These are phyloP conservation scores for Habrosyne pyritoides DNA, from an alignment of 2,888 invertebrate species.

Conservation along the genomic window DNA sequence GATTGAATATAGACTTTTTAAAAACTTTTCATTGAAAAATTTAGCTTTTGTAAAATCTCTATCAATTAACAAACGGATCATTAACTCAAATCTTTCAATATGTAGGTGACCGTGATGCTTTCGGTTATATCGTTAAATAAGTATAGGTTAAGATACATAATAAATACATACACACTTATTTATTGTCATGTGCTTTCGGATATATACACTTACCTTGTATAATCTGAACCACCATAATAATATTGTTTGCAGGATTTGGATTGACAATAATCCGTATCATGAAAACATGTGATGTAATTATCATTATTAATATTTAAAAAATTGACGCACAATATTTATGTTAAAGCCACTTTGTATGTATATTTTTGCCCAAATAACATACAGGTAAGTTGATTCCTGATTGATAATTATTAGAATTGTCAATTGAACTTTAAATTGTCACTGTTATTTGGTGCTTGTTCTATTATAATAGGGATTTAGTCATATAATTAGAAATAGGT, in stretches of 20 bases:
- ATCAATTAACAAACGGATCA: too few relatives aligned
- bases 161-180: background rate
- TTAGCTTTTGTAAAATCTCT: too few relatives aligned
- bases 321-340: background rate
- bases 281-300: background rate
- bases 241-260: background rate
- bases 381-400: too few relatives aligned
- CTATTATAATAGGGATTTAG: background rate
- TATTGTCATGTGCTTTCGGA: background rate
- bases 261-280: background rate
- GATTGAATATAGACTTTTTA: too few relatives aligned
- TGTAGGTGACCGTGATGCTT: too few relatives aligned
- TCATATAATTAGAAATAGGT: background rate
- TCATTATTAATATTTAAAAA: background rate
- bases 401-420: background rate
- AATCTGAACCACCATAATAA: background rate
- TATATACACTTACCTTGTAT: background rate
- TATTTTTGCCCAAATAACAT: too few relatives aligned
- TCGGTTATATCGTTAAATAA: background rate
- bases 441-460: background rate
- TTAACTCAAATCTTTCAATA: too few relatives aligned
- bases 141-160: background rate
- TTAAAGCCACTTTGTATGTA: too few relatives aligned
- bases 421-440: background rate
- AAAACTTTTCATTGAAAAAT: too few relatives aligned